Conservation (phyloP, 1,140 invertebrate genomes). For the Pogonognathellus flavescens region DNA sequence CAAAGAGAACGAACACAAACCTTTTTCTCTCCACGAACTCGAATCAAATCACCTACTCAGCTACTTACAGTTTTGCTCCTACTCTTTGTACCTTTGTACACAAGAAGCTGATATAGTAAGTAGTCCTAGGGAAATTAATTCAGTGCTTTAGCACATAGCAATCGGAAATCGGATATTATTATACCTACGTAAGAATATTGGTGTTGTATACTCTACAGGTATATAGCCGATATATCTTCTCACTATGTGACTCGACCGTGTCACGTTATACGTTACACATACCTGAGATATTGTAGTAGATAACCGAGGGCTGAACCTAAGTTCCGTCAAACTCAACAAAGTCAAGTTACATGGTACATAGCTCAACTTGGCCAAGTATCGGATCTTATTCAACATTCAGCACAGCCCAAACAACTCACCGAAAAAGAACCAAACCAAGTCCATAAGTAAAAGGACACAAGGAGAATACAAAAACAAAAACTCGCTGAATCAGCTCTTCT, state of each 20-base stretch:
- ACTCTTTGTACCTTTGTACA: constrained; percentile 21
- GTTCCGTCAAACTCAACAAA: not conserved
- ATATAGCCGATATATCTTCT: too few species aligned
- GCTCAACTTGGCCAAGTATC: too few species aligned
- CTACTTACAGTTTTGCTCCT: not conserved
- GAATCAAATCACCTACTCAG: constrained; percentile 7
- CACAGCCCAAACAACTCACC: not conserved
- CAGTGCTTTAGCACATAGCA: not conserved
- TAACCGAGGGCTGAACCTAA: too few species aligned
- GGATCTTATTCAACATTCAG: constrained; percentile 6
- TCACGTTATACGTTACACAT: too few species aligned
- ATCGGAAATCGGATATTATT: not conserved
- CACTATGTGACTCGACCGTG: too few species aligned
- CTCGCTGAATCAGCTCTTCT: constrained; percentile 26
- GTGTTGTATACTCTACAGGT: too few species aligned
- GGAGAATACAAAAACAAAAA: constrained; percentile 29
- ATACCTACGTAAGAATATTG: too few species aligned
- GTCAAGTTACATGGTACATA: not conserved
- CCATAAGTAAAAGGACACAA: not conserved
- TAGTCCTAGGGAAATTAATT: too few species aligned
- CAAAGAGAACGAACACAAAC: constrained; percentile 27
- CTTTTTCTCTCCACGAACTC: not conserved
- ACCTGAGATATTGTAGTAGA: too few species aligned
- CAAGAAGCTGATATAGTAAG: not conserved
- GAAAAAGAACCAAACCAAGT: not conserved